phyloP scores from a whole-genome alignment of 2,888 invertebrate species.

The Enoplolaimus lenunculus region DNA sequence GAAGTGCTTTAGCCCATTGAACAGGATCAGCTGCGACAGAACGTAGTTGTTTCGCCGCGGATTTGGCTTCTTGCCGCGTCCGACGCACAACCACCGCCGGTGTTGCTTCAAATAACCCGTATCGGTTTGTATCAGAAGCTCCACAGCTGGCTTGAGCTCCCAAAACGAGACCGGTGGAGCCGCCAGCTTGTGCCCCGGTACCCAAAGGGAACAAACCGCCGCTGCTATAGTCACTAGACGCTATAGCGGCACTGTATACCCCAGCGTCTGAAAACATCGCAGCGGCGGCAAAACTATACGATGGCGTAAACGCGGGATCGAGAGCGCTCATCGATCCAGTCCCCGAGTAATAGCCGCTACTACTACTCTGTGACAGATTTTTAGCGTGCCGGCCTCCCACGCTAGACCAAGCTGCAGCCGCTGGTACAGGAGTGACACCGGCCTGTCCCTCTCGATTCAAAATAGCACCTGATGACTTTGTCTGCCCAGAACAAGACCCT shows the following conservation, averaged over 20 bases:
- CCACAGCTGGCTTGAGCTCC: no score
- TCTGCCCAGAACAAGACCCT: not conserved
- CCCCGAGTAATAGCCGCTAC: not conserved
- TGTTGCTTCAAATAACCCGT: no score
- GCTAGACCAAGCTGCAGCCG: not conserved
- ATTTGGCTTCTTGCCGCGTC: conserved; percentile 85
- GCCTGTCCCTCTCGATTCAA: no score
- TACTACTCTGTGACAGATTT: not conserved
- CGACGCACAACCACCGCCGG: conserved; percentile 48
- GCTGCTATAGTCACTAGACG: not conserved
- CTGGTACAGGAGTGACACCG: no score
- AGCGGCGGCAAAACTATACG: not conserved
- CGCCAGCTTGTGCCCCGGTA: not conserved
- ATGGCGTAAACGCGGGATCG: not conserved
- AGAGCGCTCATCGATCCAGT: not conserved
- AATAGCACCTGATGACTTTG: not conserved
- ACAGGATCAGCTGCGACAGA: conserved; percentile 19
- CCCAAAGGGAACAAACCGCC: not conserved
- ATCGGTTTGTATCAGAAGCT: not conserved
- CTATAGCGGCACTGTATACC: not conserved
- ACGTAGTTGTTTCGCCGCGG: conserved; percentile 58
- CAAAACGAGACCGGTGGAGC: no score
- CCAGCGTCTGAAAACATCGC: not conserved
- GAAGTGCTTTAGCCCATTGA: conserved; percentile 37
- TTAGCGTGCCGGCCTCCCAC: not conserved